phyloP scores from a whole-genome alignment of 2,888 invertebrate genomes.

The Stictocephala bisonia region DNA sequence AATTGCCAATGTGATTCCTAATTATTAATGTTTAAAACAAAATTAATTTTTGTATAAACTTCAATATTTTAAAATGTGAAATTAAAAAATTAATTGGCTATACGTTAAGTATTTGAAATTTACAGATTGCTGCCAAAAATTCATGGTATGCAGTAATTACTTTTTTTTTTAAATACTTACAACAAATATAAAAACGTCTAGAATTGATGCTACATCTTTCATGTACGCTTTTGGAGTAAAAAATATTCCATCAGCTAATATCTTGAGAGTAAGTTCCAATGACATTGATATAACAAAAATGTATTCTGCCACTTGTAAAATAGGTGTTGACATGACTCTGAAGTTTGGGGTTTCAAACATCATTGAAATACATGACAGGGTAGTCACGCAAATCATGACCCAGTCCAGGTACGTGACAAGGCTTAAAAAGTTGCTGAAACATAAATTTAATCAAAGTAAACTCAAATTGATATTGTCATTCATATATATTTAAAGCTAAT shows the following conservation, averaged over 20 bases:
- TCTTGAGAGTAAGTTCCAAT: conserved; percentile 93
- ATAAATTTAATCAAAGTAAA: not conserved
- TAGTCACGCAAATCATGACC: conserved; percentile 99
- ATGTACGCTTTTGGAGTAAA: conserved; percentile 99
- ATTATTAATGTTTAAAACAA: no score
- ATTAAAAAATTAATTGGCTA: no score
- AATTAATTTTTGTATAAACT: no score
- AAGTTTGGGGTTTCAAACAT: conserved; percentile 97
- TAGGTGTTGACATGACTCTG: conserved; percentile 94
- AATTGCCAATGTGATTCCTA: no score
- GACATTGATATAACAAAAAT: conserved; percentile 99
- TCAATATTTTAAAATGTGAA: no score
- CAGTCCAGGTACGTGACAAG: conserved; percentile 99
- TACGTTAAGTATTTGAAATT: no score
- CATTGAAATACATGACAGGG: conserved; percentile 97
- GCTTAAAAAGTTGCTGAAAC: conserved; percentile 91
- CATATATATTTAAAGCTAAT: no score
- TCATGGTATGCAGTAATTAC: no score
- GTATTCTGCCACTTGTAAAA: conserved; percentile 95
- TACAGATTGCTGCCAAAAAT: no score
- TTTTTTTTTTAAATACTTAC: conserved; percentile 69
- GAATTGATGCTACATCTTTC: conserved; percentile 95
- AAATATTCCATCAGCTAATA: conserved; percentile 96
- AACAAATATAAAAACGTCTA: conserved; percentile 97
- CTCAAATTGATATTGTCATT: no score